Percentiles rank a stretch among this genome's conserved stretches.
These are phyloP conservation scores for Montipora cactus DNA, from an alignment of 64 coral and sea anemone genomes.

Conservation along the genomic window DNA sequence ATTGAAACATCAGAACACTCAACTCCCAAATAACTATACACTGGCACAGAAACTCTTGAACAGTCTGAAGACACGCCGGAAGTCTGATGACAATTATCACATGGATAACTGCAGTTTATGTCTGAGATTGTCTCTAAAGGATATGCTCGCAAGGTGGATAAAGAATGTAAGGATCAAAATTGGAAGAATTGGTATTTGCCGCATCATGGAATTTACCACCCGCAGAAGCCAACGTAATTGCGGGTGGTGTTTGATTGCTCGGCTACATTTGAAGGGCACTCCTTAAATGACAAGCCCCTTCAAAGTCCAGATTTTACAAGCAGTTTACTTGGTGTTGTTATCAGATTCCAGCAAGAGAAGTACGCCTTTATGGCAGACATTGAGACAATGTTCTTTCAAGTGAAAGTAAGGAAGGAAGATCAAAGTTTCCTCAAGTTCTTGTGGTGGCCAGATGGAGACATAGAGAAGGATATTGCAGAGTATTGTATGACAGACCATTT, in stretches of 20 bases:
- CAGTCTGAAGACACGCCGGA: constrained; percentile 49
- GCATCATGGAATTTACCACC: not conserved
- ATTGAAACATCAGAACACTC: constrained; percentile 57
- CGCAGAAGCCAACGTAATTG: not conserved
- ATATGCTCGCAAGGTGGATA: too few species aligned
- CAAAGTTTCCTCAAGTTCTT: not conserved
- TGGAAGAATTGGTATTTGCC: too few species aligned
- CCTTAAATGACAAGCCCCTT: too few species aligned
- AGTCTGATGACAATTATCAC: constrained; percentile 39
- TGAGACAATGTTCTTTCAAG: constrained; percentile 26
- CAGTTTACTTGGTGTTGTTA: too few species aligned
- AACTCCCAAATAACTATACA: constrained; percentile 64
- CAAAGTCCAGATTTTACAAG: too few species aligned
- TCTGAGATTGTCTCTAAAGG: constrained; percentile 41
- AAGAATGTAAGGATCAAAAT: too few species aligned
- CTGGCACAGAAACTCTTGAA: constrained; percentile 67
- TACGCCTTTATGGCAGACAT: not conserved
- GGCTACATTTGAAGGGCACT: too few species aligned
- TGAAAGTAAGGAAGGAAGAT: not conserved
- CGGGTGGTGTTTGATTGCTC: not conserved
- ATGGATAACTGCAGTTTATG: constrained; percentile 62
- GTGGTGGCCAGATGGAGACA: too few species aligned
- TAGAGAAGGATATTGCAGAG: too few species aligned
- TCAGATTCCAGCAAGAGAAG: too few species aligned
- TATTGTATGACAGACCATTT: too few species aligned